Percentiles rank a stretch among this genome's conserved stretches.
These are phyloP conservation scores for Crocuta crocuta DNA, from an alignment of 2,113 vertebrate species.

Conservation along the genomic window DNA sequence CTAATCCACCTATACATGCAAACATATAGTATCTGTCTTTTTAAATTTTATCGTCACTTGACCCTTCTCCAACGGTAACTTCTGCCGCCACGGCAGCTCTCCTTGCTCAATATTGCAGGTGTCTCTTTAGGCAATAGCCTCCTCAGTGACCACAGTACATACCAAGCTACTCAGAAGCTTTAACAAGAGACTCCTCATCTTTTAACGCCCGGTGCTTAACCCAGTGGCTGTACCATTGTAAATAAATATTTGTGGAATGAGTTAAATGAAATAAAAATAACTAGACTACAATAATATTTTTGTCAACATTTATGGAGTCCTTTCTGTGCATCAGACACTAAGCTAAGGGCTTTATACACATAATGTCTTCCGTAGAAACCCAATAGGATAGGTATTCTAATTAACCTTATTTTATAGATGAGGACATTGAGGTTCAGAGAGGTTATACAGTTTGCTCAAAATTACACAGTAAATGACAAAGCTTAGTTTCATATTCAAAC, in stretches of 20 bases:
- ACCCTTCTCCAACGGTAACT: background rate
- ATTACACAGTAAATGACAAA: background rate
- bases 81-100: background rate
- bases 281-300: background rate
- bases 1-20: too few species aligned
- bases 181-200: background rate
- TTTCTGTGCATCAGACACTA: background rate
- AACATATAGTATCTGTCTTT: too few species aligned
- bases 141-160: background rate
- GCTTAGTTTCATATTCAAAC: background rate
- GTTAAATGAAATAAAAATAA: background rate
- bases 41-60: background rate
- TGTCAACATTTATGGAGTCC: background rate
- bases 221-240: background rate
- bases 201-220: background rate
- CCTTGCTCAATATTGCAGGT: rapidly evolving
- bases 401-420: background rate
- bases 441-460: background rate
- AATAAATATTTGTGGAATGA: background rate
- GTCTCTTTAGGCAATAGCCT: background rate
- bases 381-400: background rate
- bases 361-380: background rate
- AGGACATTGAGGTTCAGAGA: background rate
- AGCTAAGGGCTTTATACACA: background rate
- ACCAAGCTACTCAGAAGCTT: background rate